phyloP scores from a whole-genome alignment of 1,140 invertebrate species.

The Aphelenchoides avenae region DNA sequence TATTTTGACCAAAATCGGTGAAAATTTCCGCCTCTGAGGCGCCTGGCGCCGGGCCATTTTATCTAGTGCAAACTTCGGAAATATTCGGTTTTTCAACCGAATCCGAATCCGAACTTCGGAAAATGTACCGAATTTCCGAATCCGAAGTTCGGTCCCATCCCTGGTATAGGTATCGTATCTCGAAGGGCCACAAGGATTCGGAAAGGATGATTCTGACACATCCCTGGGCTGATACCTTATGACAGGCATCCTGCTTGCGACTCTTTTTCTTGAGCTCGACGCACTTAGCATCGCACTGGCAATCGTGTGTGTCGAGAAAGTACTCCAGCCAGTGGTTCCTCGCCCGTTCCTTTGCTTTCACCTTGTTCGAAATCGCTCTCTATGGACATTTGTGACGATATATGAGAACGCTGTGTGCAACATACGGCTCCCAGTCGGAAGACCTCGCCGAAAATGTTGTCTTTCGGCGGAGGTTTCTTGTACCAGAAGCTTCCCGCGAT shows the following conservation, averaged over 20 bases:
- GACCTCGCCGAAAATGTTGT: slow-evolving; percentile 40
- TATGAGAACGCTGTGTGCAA: slow-evolving; percentile 59
- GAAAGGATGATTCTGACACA: too few relatives aligned
- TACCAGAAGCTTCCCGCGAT: slow-evolving; percentile 75
- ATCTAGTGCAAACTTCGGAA: too few relatives aligned
- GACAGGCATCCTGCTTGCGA: slow-evolving; percentile 24
- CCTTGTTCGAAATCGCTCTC: slow-evolving; percentile 56
- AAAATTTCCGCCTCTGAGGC: too few relatives aligned
- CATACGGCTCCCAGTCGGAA: slow-evolving; percentile 18
- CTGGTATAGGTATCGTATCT: too few relatives aligned
- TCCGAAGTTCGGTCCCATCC: too few relatives aligned
- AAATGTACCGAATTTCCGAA: too few relatives aligned
- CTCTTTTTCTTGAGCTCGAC: slow-evolving; percentile 24
- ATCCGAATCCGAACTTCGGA: too few relatives aligned
- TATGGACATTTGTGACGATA: slow-evolving; percentile 30
- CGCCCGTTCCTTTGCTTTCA: slow-evolving; percentile 6
- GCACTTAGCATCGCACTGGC: slow-evolving; percentile 72
- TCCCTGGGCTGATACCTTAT: too few relatives aligned
- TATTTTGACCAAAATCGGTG: too few relatives aligned
- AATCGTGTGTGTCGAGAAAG: slow-evolving; percentile 48
- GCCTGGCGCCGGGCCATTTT: too few relatives aligned
- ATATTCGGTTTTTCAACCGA: too few relatives aligned
- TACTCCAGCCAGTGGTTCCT: slow-evolving; percentile 58
- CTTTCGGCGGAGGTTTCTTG: slow-evolving; percentile 48
- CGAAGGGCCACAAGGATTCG: too few relatives aligned